Evolutionary conservation across 2,888 invertebrate genomes (phyloP), one percentile per base, ranked within the genome.

Genomic region (Adelphocoris suturalis): DNA sequence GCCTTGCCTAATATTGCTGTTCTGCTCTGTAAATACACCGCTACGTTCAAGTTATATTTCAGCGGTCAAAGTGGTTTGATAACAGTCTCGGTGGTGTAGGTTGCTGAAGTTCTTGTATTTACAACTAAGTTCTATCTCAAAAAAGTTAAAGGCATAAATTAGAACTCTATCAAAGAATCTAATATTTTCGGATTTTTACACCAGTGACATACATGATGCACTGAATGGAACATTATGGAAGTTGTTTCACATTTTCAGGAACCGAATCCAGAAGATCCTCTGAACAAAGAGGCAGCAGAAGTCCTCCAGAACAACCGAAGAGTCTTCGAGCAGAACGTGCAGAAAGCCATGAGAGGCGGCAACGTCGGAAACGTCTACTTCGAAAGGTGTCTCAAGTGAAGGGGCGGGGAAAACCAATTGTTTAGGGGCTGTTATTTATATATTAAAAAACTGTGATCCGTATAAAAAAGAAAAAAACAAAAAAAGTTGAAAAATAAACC

Each of bases 271-370:
- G 99, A 99, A 94, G 99, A 99, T 94, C 99, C 99, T 13, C 94
- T 99, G 92, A 99, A 99, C 94, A 99, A 99, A 94, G 99, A 99
- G 94, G 99, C 99, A 16, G 99, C 99, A 3, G 99, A 99, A 93
- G 98, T 99, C 90, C 95, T 99, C 92, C 98, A 98, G 93, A 98
- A 96, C 93, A 99, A 99, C 94, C 95, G 98, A 93, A 95, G 98
- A 92, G 94, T 98, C 91, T 99, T 99, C 93, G 99, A 99, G 94
- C 97, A 98, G 93, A 99, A 99, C 94, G 99, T 99, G 89, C 96
- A 97, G 92, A 97, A 98, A 93, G 98, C 99, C 86, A 98, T 99
- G 97, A 95, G 98, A 91, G 99, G 99, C 90, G 99, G 98, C 91
- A 97, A 97, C 94, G 97, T 99, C 93, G 99, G 99, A 92, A 96